Evolutionary conservation across 2,888 invertebrate species (phyloP).

Genomic region (Melinaea menophilus): DNA sequence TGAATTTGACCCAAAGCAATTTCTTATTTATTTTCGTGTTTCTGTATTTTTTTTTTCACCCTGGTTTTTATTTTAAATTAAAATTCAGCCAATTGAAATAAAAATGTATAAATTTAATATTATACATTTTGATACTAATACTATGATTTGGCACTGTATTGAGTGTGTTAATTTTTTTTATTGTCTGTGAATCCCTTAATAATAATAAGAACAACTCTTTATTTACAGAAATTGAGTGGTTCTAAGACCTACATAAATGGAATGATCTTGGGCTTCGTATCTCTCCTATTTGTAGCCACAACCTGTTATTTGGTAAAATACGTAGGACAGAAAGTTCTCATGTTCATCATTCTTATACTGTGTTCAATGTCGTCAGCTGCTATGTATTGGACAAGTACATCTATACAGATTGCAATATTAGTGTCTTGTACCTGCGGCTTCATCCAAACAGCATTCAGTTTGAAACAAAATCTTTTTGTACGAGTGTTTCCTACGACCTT

Average conservation of each 20-base stretch:
- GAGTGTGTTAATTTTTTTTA: too few relatives aligned
- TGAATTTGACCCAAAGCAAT: too few relatives aligned
- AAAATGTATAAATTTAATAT: too few relatives aligned
- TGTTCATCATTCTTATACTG: slow-evolving; percentile 39
- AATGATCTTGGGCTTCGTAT: slow-evolving; percentile 44
- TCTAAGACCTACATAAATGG: slow-evolving; percentile 48
- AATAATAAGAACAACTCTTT: not conserved
- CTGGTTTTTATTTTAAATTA: too few relatives aligned
- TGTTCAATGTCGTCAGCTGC: slow-evolving; percentile 40
- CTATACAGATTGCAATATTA: slow-evolving; percentile 46
- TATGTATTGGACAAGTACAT: slow-evolving; percentile 47
- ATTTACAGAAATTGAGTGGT: slow-evolving; percentile 47
- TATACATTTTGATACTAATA: too few relatives aligned
- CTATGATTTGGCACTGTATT: too few relatives aligned
- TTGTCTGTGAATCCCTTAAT: too few relatives aligned
- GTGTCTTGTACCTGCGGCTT: slow-evolving; percentile 47
- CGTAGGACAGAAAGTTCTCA: slow-evolving; percentile 44
- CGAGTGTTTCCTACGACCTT: slow-evolving; percentile 52
- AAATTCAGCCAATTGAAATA: too few relatives aligned
- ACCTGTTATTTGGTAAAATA: slow-evolving; percentile 41
- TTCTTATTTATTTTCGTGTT: too few relatives aligned
- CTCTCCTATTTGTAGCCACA: slow-evolving; percentile 39
- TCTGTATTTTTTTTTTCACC: too few relatives aligned
- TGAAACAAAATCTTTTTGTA: slow-evolving; percentile 47
- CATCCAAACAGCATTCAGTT: slow-evolving; percentile 45